Evolutionary conservation across 2,113 vertebrate species (phyloP).

Genomic region (Ifrita kowaldi): DNA sequence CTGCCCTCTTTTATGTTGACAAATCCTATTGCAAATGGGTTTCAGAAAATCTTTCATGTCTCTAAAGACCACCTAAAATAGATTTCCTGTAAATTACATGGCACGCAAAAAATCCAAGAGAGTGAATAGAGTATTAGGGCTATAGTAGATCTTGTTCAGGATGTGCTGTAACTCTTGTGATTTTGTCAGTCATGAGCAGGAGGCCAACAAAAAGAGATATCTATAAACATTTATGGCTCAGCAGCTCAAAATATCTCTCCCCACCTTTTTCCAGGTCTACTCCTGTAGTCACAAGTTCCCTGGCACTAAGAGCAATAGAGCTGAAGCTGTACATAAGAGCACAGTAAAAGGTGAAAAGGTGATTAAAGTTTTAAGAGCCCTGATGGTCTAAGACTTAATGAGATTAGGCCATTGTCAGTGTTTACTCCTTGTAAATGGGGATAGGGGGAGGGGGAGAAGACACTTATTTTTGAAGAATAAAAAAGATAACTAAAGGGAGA

Average conservation of each 20-base stretch:
- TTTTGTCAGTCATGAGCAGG: not conserved
- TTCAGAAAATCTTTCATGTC: not conserved
- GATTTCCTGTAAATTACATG: not conserved
- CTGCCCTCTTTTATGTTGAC: not conserved
- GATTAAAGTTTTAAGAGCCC: constrained; percentile 12
- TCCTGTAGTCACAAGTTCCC: not conserved
- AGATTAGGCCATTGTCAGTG: not conserved
- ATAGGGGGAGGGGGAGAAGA: not conserved
- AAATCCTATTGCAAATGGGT: not conserved
- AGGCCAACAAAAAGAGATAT: not conserved
- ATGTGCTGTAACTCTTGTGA: not conserved
- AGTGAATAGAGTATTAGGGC: not conserved
- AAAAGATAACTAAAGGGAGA: not conserved
- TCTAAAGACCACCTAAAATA: constrained; percentile 6
- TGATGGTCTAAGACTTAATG: not conserved
- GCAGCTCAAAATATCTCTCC: constrained; percentile 9
- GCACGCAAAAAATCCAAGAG: not conserved
- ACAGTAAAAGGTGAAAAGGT: constrained; percentile 14
- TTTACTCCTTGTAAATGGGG: not conserved
- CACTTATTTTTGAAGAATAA: not conserved
- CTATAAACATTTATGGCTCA: not conserved
- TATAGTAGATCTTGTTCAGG: not conserved
- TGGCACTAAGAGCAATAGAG: not conserved
- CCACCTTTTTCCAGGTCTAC: not conserved
- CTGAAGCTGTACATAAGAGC: not conserved